A percentile compares a stretch with the other conserved stretches of the same genome.
Evolutionary conservation across 2,888 invertebrate genomes (phyloP).

Genomic region (Nomada lathburiana): DNA sequence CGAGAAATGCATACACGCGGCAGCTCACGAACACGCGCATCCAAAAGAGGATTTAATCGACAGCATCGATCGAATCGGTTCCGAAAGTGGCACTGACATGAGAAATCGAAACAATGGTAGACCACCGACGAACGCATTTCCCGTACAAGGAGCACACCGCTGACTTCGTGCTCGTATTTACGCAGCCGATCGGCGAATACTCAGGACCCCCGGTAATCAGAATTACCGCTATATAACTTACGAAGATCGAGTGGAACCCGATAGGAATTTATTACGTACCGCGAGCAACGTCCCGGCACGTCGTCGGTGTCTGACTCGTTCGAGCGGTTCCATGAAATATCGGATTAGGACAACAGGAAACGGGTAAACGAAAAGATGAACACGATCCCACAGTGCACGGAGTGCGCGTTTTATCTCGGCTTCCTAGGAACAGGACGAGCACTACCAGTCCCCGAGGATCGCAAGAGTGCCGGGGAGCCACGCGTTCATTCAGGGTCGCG

Average conservation of each 20-base stretch:
- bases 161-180: conserved; percentile 53
- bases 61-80: conserved; percentile 66
- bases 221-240: conserved; percentile 61
- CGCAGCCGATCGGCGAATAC: conserved; percentile 48
- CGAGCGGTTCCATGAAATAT: background rate
- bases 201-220: conserved; percentile 64
- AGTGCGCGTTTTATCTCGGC: background rate
- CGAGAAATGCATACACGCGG: conserved; percentile 15
- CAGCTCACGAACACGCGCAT: conserved; percentile 9
- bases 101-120: conserved; percentile 71
- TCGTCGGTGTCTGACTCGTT: background rate
- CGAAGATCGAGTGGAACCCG: conserved; percentile 34
- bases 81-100: conserved; percentile 69
- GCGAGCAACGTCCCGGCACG: background rate
- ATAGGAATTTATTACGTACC: conserved; percentile 49
- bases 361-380: background rate
- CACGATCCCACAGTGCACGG: too few species aligned
- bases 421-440: conserved; percentile 23
- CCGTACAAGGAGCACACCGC: conserved; percentile 64
- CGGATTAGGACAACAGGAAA: background rate
- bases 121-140: conserved; percentile 69
- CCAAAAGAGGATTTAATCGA: conserved; percentile 71
- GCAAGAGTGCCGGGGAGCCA: conserved; percentile 12
- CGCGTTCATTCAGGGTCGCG: conserved; percentile 51
- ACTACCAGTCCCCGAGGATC: conserved; percentile 10